Conservation (phyloP, 2,888 invertebrate species). For the Loripinus fragilis region DNA sequence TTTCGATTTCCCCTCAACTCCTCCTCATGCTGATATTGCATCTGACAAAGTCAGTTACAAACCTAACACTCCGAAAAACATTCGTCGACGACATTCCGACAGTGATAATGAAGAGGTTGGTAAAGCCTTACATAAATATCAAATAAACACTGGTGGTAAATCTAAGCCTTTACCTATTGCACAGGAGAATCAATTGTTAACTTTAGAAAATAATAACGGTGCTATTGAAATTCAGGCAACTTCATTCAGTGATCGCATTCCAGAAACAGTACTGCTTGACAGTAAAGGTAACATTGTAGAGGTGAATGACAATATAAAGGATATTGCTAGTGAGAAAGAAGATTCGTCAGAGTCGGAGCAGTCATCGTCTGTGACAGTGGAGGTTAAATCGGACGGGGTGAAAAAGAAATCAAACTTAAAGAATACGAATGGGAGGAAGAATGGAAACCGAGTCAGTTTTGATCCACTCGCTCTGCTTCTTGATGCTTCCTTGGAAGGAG, state of each 20-base stretch:
- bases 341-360: constrained; percentile 37
- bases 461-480: constrained; percentile 97
- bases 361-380: constrained; percentile 33
- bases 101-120: constrained; percentile 77
- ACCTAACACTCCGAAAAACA: constrained; percentile 78
- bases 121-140: constrained; percentile 66
- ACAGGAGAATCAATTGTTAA: constrained; percentile 56
- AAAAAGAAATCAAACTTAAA: constrained; percentile 84
- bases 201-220: constrained; percentile 50
- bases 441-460: constrained; percentile 91
- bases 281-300: constrained; percentile 69
- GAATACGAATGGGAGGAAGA: constrained; percentile 80
- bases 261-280: constrained; percentile 66
- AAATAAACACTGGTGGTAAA: constrained; percentile 43
- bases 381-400: constrained; percentile 46
- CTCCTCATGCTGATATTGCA: constrained; percentile 75
- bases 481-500: constrained; percentile 99
- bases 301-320: constrained; percentile 53
- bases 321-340: constrained; percentile 40
- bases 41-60: constrained; percentile 80
- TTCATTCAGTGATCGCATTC: constrained; percentile 65
- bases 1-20: constrained; percentile 67
- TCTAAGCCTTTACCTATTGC: constrained; percentile 47
- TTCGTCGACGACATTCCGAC: constrained; percentile 79
- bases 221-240: constrained; percentile 68